Evolutionary conservation across 2,888 invertebrate genomes (phyloP), one percentile per base, ranked within the genome.

Genomic region (Pseudococcus longispinus): DNA sequence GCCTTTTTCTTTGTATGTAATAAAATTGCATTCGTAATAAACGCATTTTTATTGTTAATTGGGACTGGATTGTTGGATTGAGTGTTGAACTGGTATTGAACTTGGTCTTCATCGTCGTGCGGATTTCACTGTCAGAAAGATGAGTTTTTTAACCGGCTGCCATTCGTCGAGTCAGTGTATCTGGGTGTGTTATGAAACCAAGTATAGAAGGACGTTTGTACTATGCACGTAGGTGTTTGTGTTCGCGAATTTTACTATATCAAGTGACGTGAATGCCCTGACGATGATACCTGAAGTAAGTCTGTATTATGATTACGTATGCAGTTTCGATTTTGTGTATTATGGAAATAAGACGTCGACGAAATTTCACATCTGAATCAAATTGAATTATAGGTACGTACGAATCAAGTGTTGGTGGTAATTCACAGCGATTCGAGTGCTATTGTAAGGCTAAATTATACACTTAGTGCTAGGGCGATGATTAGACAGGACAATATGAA

Each of bases 51-150:
- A 80, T 80, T 42, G 77, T 80, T 80, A 80, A 80, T 80, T 80
- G 77, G 77, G n/a, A 80, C 77, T 42, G 42, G 77, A 70, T 80
- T 80, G 42, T 80, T 42, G 37, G 42, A 20, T 80, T 42, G 77
- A 80, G 32, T 32, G 83, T n/a, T 83, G 32, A 23, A 55, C 32
- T 83, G 55, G 55, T 84, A 84, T 84, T 84, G 84, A 84, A 84
- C 84, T 84, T 84, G 84, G 65, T 55, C 32, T 84, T 84, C 15
- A 6, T 37, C n/a, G n/a, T n/a, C n/a, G 37, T 37, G 37, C 37
- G 55, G 84, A 65, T 84, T 84, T 84, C 84, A 84, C 84, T 84
- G 37, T 29, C 37, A 37, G 65, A 65, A 32, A 18, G 60, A 18
- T 37, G 37, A 37, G 13, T 26, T 26, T 70, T 70, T 70, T 65